Conservation (phyloP, 2,888 invertebrate genomes). For the Caenorhabditis virilis region DNA sequence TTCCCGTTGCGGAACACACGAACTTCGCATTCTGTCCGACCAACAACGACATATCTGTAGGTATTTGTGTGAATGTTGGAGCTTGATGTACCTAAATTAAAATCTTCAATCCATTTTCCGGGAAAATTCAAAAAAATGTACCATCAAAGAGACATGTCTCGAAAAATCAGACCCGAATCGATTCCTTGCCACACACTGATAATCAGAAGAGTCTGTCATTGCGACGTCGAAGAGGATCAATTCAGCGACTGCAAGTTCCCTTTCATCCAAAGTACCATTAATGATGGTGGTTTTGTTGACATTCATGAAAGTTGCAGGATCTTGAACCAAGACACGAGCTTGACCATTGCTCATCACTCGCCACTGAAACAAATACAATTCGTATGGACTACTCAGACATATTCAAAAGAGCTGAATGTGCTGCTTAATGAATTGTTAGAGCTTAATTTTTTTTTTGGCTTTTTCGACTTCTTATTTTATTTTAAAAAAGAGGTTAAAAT, state of each 20-base stretch:
- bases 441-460: no score
- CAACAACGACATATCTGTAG: conserved; percentile 44
- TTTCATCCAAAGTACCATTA: conserved; percentile 38
- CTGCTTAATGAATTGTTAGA: no score
- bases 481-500: no score
- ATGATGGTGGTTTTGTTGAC: conserved; percentile 40
- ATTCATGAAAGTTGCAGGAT: conserved; percentile 30
- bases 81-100: conserved; percentile 41
- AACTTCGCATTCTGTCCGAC: conserved; percentile 51
- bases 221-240: conserved; percentile 31
- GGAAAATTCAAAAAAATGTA: no score
- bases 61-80: conserved; percentile 42
- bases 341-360: conserved; percentile 46
- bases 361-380: no score
- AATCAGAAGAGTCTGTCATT: conserved; percentile 40
- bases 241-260: conserved; percentile 37
- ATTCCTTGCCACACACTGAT: conserved; percentile 50
- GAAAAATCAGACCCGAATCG: conserved; percentile 46
- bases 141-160: conserved; percentile 14
- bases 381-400: no score
- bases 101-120: no score
- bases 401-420: no score
- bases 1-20: conserved; percentile 47
- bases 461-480: no score
- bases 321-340: conserved; percentile 34